A percentile compares a stretch with the other conserved stretches of the same genome.
Conservation (phyloP, 2,113 vertebrate species). For the Hippocampus abdominalis region DNA sequence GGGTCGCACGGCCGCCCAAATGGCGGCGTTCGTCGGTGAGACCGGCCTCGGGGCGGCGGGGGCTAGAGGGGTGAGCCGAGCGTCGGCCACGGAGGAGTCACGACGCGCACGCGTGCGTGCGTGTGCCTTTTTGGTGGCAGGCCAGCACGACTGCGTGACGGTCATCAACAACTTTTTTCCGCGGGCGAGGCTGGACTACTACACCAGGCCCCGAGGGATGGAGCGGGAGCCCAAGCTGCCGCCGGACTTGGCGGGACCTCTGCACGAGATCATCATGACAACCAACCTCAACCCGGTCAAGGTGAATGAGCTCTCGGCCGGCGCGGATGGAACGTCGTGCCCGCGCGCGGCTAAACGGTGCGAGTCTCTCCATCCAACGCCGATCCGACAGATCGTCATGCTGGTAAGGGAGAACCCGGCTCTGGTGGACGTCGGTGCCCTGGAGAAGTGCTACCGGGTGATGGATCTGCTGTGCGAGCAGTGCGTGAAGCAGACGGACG, state of each 20-base stretch:
- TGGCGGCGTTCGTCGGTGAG: slow-evolving; percentile 94
- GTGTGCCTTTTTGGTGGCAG: slow-evolving; percentile 57
- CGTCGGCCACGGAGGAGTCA: no score
- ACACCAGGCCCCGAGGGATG: slow-evolving; percentile 84
- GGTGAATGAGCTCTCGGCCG: slow-evolving; percentile 56
- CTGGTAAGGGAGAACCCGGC: slow-evolving; percentile 86
- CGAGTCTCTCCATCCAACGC: no score
- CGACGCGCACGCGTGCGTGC: no score
- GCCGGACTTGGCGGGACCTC: slow-evolving; percentile 80
- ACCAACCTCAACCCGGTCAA: slow-evolving; percentile 93
- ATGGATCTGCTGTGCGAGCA: slow-evolving; percentile 92
- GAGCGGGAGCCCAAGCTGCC: slow-evolving; percentile 88
- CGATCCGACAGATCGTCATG: slow-evolving; percentile 76
- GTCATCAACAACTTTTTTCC: slow-evolving; percentile 95
- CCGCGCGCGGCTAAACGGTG: no score
- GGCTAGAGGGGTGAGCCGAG: background rate
- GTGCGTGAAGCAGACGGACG: slow-evolving; percentile 90
- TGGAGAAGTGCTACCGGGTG: slow-evolving; percentile 84
- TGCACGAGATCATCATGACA: slow-evolving; percentile 91
- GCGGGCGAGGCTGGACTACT: slow-evolving; percentile 85
- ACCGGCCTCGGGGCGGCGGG: background rate
- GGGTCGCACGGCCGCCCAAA: slow-evolving; percentile 91
- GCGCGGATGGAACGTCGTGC: no score
- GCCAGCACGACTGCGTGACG: slow-evolving; percentile 92
- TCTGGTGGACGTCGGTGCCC: slow-evolving; percentile 76